Evolutionary conservation across 2,113 vertebrate genomes (phyloP), one percentile per base, ranked within the genome.

Genomic region (Zosterops borbonicus): DNA sequence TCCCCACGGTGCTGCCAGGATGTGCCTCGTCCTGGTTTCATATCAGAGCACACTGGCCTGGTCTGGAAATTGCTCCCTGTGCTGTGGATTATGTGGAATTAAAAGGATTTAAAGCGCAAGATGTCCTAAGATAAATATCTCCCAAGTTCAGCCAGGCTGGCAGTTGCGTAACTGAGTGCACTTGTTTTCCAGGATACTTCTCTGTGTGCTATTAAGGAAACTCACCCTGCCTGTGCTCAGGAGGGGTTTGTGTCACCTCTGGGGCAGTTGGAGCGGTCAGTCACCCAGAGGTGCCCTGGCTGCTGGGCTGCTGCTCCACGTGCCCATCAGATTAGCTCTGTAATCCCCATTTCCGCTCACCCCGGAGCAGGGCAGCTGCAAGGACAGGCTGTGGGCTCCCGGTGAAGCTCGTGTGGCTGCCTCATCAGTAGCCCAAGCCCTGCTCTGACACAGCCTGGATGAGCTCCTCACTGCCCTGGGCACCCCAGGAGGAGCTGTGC

Each of bases 51-150:
- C 59, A 0, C 44, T 58, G 49, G 21, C 74, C 77, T 70, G 62
- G 4, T 87, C 83, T 80, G 49, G 47, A 50, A 74, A 85, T 65
- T 83, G 83, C 86, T 87, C 59, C 60, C 83, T 47, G 59, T 42
- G 68, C 63, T 41, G 69, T 3, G n/a, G 95, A 96, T 96, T 97
- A 96, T 21, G 87, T 25, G 86, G 90, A 89, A 97, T 97, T 97
- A 96, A 90, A 94, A 94, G 80, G 90, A 78, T 92, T 97, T 91
- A 53, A 63, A 96, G 86, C 39, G 92, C 96, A 97, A 96, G 97
- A 95, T 97, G 95, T 92, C 93, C 97, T 80, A 77, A 95, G 90
- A 96, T 91, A 92, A 92, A 75, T 50, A 92, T 91, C 93, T 94
- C 78, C 83, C 78, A 58, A 69, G 87, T 92, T 92, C 88, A 92